Evolutionary conservation across 2,797 vertebrate species (phyloP).

Genomic region (Lepus oiostolus): DNA sequence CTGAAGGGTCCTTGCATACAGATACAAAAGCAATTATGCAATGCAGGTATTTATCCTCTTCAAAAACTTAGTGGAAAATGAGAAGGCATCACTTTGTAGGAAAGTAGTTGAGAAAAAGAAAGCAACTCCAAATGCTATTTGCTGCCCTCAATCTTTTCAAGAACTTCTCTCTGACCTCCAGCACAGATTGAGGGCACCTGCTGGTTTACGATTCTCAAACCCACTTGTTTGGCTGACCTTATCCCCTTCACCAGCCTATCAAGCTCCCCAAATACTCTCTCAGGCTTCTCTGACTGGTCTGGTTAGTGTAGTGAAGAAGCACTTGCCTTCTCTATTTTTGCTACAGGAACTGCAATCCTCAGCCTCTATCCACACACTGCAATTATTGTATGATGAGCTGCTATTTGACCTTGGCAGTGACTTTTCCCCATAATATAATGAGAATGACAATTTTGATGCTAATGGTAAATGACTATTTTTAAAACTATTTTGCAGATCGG

Average conservation of each 20-base stretch:
- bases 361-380: not conserved
- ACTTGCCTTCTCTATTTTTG: not conserved
- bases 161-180: not conserved
- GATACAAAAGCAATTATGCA: constrained; percentile 46
- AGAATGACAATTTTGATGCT: not conserved
- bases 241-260: not conserved
- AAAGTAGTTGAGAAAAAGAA: not conserved
- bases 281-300: not conserved
- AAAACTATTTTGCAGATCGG: not conserved
- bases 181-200: not conserved
- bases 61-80: constrained; percentile 61
- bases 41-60: constrained; percentile 22
- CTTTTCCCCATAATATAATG: constrained; percentile 1
- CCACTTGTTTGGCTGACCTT: not conserved
- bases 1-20: not conserved
- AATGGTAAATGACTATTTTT: not conserved
- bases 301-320: not conserved
- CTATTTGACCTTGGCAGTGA: constrained; percentile 8
- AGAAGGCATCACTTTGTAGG: not conserved
- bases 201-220: not conserved
- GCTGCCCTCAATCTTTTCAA: not conserved
- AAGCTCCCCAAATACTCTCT: not conserved
- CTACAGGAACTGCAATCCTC: not conserved
- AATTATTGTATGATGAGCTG: not conserved
- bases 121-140: not conserved